Base-by-base conservation (phyloP, 1,140 invertebrate species). In the Heliconius hewitsoni region DNA sequence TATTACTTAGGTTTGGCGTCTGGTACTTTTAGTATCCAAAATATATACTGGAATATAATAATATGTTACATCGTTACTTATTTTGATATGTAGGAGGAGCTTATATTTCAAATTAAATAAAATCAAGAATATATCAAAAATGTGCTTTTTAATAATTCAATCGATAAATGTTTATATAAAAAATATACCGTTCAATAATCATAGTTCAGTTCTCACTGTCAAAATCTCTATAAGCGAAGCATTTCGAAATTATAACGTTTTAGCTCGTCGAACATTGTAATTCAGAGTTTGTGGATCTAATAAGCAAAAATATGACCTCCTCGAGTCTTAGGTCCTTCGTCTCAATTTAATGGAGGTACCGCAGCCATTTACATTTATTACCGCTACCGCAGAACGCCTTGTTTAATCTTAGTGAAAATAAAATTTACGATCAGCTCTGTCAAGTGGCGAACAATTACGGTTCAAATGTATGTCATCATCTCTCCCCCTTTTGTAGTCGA, bases 381-480 rank as follows among this genome's bases (percentile, higher is more conserved):
- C 82, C 81, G 80, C 70, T 79, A 80, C 82, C 81, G 81, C 82
- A 81, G 81, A 84, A 82, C 76, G 80, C 78, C 82, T 81, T 84
- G 82, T 84, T 84, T 84, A 84, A 84, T 84, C 82, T 82, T 84
- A 79, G 80, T 78, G 82, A 84, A 84, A 84, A 84, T 84, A 84
- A 84, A 84, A 84, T 84, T 84, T 84, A 84, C 81, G 82, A 84
- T 75, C 82, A 80, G 75, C 76, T 83, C 82, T 83, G 82, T 83
- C 75, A 82, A 83, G 82, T 81, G 76, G 82, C 55, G 80, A 83
- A 83, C 82, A 80, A 78, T 83, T 80, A 83, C 76, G 71, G 81
- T 80, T 83, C 76, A 80, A 82, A 82, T 83, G 78, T 81, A 77
- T 81, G 71, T 83, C 80, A 81, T 81, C 74, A 81, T 81, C 77